Evolutionary conservation across 1,140 invertebrate species (phyloP).

Genomic region (Plectrocnemia conspersa): DNA sequence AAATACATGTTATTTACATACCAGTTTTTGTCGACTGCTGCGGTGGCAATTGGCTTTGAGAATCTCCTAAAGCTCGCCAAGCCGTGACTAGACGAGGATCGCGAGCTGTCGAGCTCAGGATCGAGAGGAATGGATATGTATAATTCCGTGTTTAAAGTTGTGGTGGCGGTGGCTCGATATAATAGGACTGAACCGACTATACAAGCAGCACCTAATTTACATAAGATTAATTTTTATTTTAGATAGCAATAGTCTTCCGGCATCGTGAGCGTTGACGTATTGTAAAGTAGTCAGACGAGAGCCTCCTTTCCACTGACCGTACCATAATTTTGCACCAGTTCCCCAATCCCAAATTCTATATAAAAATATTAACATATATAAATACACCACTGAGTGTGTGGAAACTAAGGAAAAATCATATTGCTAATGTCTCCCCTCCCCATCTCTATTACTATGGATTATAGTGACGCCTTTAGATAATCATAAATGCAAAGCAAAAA

Average conservation of each 20-base stretch:
- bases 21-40: conserved; percentile 41
- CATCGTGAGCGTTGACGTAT: conserved; percentile 85
- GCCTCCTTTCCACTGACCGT: conserved; percentile 48
- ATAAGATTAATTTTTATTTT: too few relatives aligned
- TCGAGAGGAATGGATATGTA: neutral
- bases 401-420: neutral
- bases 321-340: conserved; percentile 58
- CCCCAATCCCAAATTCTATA: conserved; percentile 69
- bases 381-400: neutral
- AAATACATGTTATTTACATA: conserved; percentile 33
- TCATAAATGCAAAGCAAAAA: too few relatives aligned
- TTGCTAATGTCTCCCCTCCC: too few relatives aligned
- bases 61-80: conserved; percentile 76
- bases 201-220: conserved; percentile 34
- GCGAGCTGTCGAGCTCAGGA: conserved; percentile 33
- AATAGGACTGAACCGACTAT: conserved; percentile 32
- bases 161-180: conserved; percentile 43
- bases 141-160: conserved; percentile 10
- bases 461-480: too few relatives aligned
- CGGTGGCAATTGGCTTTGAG: conserved; percentile 42
- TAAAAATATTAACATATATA: conserved; percentile 17
- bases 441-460: too few relatives aligned
- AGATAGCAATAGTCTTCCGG: conserved; percentile 59
- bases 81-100: conserved; percentile 69
- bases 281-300: conserved; percentile 75